Evolutionary conservation across 2,797 vertebrate species (phyloP).

Genomic region (Podarcis lilfordi): DNA sequence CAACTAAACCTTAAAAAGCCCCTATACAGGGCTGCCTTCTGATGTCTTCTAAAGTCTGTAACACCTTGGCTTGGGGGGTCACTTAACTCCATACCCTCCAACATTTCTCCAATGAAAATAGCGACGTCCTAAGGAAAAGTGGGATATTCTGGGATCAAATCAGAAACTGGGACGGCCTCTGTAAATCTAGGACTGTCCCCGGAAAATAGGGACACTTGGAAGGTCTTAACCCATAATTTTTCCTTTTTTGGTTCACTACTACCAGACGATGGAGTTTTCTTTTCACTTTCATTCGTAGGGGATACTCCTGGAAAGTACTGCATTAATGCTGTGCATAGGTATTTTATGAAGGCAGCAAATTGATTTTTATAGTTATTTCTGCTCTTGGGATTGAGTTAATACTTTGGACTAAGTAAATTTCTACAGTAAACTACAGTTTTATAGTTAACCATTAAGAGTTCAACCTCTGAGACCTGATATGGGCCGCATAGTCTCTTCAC

Average conservation of each 20-base stretch:
- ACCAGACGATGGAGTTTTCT: neutral
- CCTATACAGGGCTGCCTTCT: too few species aligned
- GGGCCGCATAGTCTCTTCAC: neutral
- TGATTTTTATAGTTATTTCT: constrained; percentile 8
- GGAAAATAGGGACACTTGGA: too few species aligned
- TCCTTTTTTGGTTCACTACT: neutral
- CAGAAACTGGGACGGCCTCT: too few species aligned
- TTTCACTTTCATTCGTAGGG: neutral
- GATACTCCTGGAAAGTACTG: neutral
- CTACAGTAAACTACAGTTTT: constrained; percentile 37
- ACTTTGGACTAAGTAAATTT: constrained; percentile 48
- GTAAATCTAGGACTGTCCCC: too few species aligned
- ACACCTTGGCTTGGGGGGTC: too few species aligned
- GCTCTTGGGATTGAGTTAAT: constrained; percentile 29
- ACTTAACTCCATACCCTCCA: too few species aligned
- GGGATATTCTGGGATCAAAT: too few species aligned
- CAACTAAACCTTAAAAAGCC: too few species aligned
- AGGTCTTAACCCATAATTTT: neutral
- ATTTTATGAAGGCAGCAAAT: constrained; percentile 22
- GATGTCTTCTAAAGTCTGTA: too few species aligned
- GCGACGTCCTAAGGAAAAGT: too few species aligned
- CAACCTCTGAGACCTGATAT: constrained; percentile 4
- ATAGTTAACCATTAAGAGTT: constrained; percentile 33
- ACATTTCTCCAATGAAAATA: too few species aligned
- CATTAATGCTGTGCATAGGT: neutral